These are phyloP conservation scores for Melitaea cinxia DNA, from an alignment of 1,140 invertebrate genomes.

Conservation along the genomic window DNA sequence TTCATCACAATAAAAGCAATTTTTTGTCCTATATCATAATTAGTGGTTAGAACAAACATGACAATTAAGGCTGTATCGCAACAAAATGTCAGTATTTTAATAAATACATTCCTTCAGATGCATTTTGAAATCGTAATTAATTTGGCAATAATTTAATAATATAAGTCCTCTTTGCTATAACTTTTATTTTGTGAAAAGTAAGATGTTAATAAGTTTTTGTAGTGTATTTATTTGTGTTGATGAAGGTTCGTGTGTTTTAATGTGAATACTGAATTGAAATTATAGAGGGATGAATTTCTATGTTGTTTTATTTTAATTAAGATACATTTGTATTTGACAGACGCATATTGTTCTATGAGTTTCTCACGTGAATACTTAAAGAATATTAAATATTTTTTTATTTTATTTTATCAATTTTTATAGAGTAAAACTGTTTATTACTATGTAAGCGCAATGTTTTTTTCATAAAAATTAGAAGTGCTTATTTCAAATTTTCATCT, in stretches of 20 bases:
- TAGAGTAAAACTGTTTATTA: too few relatives aligned
- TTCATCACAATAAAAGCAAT: neutral
- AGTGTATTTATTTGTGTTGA: conserved; percentile 71
- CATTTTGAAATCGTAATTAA: conserved; percentile 7
- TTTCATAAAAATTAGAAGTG: too few relatives aligned
- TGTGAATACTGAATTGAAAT: conserved; percentile 48
- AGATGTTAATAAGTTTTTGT: conserved; percentile 47
- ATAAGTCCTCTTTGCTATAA: neutral
- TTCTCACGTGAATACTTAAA: too few relatives aligned
- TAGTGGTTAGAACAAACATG: conserved; percentile 16
- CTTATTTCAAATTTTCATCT: too few relatives aligned
- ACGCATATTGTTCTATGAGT: too few relatives aligned
- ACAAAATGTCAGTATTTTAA: conserved; percentile 24
- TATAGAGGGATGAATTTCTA: conserved; percentile 47
- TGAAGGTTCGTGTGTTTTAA: conserved; percentile 57
- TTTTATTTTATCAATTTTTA: too few relatives aligned
- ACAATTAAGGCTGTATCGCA: conserved; percentile 9
- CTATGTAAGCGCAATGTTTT: too few relatives aligned
- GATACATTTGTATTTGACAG: neutral
- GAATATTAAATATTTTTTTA: too few relatives aligned
- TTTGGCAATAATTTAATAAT: conserved; percentile 4
- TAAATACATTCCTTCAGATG: conserved; percentile 23
- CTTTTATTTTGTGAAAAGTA: conserved; percentile 7
- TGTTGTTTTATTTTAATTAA: conserved; percentile 24
- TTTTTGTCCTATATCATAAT: conserved; percentile 11